A percentile compares a stretch with the other conserved stretches of the same genome.
These are phyloP conservation scores for Anas platyrhynchos DNA, from an alignment of 2,113 vertebrate species.

Conservation along the genomic window DNA sequence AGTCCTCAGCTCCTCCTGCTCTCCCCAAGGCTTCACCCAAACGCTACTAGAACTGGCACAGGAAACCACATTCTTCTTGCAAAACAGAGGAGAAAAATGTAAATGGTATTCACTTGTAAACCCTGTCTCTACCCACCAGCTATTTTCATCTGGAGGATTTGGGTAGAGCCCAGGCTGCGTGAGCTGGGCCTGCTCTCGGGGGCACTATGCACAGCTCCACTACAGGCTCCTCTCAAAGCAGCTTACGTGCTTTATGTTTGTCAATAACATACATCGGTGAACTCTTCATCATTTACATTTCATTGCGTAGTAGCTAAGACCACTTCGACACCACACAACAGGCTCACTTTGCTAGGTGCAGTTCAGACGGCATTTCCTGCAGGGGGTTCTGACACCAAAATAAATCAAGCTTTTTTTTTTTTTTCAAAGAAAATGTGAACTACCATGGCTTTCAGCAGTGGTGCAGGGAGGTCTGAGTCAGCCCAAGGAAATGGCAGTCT, in stretches of 20 bases:
- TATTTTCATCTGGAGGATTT: neutral
- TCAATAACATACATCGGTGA: fast-evolving
- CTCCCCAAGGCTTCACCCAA: neutral
- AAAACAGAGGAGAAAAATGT: neutral
- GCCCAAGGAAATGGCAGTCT: neutral
- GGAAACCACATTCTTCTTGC: constrained; percentile 7
- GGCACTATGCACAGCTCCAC: neutral
- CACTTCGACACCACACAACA: neutral
- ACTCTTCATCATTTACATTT: neutral
- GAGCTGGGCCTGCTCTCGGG: neutral
- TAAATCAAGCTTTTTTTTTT: neutral
- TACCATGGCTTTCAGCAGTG: neutral
- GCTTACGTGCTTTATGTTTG: neutral
- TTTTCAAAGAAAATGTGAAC: neutral
- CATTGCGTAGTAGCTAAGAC: neutral
- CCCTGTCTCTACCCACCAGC: neutral
- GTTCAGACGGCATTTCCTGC: fast-evolving
- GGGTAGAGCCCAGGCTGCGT: neutral
- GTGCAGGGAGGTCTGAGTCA: constrained; percentile 37
- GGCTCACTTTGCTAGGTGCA: neutral
- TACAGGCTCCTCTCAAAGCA: neutral
- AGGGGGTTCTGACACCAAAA: neutral
- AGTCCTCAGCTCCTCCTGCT: neutral
- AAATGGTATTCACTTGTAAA: fast-evolving
- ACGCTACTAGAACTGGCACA: neutral